These are phyloP conservation scores for Paradoxurus hermaphroditus DNA, from an alignment of 2,113 vertebrate genomes.

Conservation along the genomic window DNA sequence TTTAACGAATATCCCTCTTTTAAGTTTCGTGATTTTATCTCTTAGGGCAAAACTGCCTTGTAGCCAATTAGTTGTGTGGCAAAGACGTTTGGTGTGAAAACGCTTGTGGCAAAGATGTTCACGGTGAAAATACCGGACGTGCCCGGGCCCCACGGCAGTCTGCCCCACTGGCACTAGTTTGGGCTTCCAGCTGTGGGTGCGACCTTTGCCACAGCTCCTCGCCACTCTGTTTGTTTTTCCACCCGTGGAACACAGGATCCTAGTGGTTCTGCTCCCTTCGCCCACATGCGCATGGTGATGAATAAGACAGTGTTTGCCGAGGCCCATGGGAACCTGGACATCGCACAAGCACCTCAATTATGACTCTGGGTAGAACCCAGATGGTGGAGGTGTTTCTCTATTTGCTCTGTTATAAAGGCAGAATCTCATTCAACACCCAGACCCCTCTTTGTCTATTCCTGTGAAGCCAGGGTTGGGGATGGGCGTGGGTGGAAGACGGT, in stretches of 20 bases:
- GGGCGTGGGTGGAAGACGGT: fast-evolving
- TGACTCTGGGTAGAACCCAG: neutral
- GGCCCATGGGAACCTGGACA: neutral
- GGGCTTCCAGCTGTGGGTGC: neutral
- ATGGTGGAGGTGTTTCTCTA: neutral
- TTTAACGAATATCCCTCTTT: neutral
- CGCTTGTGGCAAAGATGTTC: neutral
- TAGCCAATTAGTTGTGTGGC: neutral
- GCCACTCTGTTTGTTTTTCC: neutral
- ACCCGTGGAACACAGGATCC: neutral
- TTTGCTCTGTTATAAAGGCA: neutral
- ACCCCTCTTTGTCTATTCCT: neutral
- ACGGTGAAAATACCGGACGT: neutral
- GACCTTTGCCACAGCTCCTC: constrained; percentile 23
- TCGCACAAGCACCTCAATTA: neutral
- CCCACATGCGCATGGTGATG: neutral
- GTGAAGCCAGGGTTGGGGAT: neutral
- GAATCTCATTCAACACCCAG: neutral
- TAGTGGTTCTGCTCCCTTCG: neutral
- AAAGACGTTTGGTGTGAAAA: neutral
- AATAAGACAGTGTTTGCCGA: neutral
- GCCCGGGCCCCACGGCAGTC: neutral
- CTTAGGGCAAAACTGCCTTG: neutral
- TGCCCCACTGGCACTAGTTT: neutral
- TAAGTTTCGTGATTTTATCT: neutral